phyloP scores from a whole-genome alignment of 2,113 vertebrate genomes.

The Colistium nudipinnis region DNA sequence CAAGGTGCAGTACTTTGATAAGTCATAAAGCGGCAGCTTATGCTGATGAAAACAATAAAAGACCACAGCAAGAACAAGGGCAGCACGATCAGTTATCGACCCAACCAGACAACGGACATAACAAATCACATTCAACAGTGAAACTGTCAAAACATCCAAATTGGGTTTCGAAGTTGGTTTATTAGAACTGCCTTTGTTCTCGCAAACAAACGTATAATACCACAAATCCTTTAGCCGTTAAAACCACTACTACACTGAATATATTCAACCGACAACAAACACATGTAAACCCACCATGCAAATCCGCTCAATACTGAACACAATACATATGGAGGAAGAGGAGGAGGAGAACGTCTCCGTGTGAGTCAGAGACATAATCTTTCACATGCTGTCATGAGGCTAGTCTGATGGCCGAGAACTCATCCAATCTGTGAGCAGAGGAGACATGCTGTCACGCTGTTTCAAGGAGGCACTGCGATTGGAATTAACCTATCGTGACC shows the following conservation, averaged over 20 bases:
- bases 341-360: not conserved
- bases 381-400: slow-evolving; percentile 59
- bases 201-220: slow-evolving; percentile 53
- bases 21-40: slow-evolving; percentile 41
- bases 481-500: slow-evolving; percentile 79
- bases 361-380: slow-evolving; percentile 41
- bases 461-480: slow-evolving; percentile 71
- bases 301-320: not conserved
- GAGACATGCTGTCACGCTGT: slow-evolving; percentile 75
- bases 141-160: slow-evolving; percentile 60
- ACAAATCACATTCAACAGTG: slow-evolving; percentile 50
- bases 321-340: slow-evolving; percentile 5
- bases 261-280: not conserved
- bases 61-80: slow-evolving; percentile 51
- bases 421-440: slow-evolving; percentile 70
- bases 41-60: slow-evolving; percentile 66
- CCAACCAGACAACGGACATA: slow-evolving; percentile 33
- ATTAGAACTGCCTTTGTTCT: slow-evolving; percentile 41
- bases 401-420: slow-evolving; percentile 63
- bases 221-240: slow-evolving; percentile 33
- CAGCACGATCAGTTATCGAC: slow-evolving; percentile 33
- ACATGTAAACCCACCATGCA: not conserved
- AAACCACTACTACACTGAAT: slow-evolving; percentile 9
- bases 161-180: slow-evolving; percentile 50
- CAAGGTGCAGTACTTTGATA: slow-evolving; percentile 58